phyloP scores from a whole-genome alignment of 2,113 vertebrate species.

The Fregata magnificens region DNA sequence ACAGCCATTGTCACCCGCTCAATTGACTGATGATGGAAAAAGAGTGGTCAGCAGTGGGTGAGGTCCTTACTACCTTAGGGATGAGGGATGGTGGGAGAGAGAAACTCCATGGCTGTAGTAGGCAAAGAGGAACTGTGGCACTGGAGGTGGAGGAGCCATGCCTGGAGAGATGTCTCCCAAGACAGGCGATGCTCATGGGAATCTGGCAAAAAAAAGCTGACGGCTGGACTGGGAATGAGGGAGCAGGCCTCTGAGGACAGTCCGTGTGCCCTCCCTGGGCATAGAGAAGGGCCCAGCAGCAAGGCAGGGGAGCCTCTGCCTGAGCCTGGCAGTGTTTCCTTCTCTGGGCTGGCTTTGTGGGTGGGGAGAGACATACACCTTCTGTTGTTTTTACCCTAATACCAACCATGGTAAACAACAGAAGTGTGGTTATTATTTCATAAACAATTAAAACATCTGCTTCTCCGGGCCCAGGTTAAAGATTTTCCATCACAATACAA shows the following conservation, averaged over 20 bases:
- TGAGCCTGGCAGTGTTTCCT: background rate
- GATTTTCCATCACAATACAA: background rate
- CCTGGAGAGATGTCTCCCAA: background rate
- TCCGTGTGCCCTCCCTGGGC: background rate
- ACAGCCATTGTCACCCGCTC: background rate
- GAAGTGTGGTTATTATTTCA: background rate
- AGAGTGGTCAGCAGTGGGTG: background rate
- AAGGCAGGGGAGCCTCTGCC: background rate
- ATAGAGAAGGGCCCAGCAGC: background rate
- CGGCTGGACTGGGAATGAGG: background rate
- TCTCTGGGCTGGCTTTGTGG: background rate
- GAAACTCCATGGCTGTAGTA: background rate
- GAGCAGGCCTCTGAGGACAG: background rate
- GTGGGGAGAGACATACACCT: background rate
- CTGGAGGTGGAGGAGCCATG: background rate
- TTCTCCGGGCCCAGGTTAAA: background rate
- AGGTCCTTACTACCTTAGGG: background rate
- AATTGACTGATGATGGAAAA: background rate
- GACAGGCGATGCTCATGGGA: background rate
- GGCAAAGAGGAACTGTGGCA: background rate
- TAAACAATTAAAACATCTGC: background rate
- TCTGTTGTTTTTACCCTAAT: accelerated
- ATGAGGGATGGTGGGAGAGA: background rate
- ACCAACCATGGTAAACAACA: background rate
- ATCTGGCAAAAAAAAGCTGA: background rate